Conservation (phyloP, 1,140 invertebrate species). For the Samia ricini region DNA sequence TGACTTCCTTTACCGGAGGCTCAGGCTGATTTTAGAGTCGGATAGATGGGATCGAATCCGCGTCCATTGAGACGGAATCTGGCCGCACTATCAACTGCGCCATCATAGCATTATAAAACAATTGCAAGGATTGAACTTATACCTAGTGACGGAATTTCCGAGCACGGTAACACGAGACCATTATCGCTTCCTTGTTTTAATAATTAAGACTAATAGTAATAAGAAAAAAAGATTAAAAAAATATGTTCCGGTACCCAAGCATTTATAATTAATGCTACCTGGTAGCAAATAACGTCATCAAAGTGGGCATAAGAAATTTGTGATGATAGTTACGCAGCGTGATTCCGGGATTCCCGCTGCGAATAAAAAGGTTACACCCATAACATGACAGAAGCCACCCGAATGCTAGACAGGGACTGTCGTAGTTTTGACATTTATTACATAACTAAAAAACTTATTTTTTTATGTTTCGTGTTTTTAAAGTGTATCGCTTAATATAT, state of each 20-base stretch:
- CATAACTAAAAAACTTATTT: neutral
- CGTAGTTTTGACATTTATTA: neutral
- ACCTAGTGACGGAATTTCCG: too few species aligned
- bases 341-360: neutral
- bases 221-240: neutral
- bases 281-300: neutral
- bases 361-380: neutral
- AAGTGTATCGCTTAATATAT: too few species aligned
- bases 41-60: too few species aligned
- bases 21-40: too few species aligned
- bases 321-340: neutral
- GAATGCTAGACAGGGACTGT: neutral
- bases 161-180: too few species aligned
- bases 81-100: too few species aligned
- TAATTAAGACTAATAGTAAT: too few species aligned
- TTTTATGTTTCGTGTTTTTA: neutral
- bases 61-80: too few species aligned
- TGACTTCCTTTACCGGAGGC: too few species aligned
- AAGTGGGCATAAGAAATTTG: neutral
- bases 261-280: neutral
- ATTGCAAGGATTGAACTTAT: too few species aligned
- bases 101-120: too few species aligned
- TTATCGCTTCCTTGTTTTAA: neutral
- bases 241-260: neutral
- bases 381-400: neutral